Conservation (phyloP, 2,113 vertebrate species). For the Heloderma charlesbogerti region DNA sequence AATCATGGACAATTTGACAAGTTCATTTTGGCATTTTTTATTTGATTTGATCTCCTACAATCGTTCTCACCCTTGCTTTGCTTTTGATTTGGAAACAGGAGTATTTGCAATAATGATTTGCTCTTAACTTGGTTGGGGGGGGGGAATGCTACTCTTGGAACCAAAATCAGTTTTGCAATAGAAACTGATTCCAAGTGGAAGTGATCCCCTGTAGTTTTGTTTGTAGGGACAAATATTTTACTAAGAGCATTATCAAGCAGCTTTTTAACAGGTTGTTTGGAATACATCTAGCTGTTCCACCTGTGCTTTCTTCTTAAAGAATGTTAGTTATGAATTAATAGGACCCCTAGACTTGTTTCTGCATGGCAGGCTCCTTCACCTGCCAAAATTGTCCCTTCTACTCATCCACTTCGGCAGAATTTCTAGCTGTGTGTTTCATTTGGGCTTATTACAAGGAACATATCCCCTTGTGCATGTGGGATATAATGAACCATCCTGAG, state of each 20-base stretch:
- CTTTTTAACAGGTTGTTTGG: neutral
- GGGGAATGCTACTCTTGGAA: neutral
- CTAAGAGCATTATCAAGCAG: neutral
- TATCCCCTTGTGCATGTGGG: neutral
- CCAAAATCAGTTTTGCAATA: neutral
- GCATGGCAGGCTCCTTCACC: neutral
- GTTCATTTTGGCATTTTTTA: neutral
- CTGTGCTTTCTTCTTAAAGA: neutral
- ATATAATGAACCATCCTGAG: neutral
- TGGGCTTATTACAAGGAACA: neutral
- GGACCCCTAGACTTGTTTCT: neutral
- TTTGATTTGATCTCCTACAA: neutral
- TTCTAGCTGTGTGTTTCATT: neutral
- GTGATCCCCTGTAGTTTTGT: neutral
- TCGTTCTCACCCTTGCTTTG: neutral
- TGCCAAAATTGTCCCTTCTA: neutral
- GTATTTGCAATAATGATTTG: fast-evolving
- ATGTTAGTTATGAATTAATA: neutral
- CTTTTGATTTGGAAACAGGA: neutral
- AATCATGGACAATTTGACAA: conserved; percentile 33
- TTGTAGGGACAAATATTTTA: neutral
- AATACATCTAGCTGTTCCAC: neutral
- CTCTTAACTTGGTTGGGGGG: fast-evolving
- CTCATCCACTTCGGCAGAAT: neutral
- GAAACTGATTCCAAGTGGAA: neutral